Evolutionary conservation across 2,797 vertebrate genomes (phyloP), one percentile per base, ranked within the genome.

Genomic region (Enteromius trimaculatus): DNA sequence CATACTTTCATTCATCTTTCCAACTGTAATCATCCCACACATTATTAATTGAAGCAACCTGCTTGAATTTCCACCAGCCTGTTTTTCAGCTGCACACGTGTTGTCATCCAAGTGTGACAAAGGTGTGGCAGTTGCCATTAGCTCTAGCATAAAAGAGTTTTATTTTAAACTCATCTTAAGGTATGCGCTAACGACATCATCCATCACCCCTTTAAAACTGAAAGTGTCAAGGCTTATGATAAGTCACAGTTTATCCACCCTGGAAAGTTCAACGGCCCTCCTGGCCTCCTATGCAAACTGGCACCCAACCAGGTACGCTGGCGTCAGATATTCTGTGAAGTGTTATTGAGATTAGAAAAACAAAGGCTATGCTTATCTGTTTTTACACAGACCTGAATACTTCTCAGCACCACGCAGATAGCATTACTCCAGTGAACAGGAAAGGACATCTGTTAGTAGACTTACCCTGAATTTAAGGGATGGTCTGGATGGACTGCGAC

Each of bases 331-430:
- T 80, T 80, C 68, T 34, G 37, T 80, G 65, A 80, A 87, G 86
- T 87, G 84, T 65, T 42, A 58, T 58, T 80, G 66, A 75, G 87
- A 82, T 84, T 88, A 86, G 39, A 21, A 74, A 85, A 83, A 77
- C 49, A 81, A 69, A 81, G 82, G 70, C 71, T 65, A 3, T 55
- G 76, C 70, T 82, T 88, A 88, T 88, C 85, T 58, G 69, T 85
- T 66, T 84, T 83, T 53, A 60, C 77, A 78, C 82, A 77, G 87
- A 39, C 72, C 87, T 72, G 71, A 83, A 88, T 85, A 83, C 81
- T 85, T 80, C 31, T 66, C 78, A 75, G 16, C n/a, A 42, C 44
- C 71, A 69, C 23, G 53, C 26, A 78, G 77, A 83, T 71, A 77
- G 66, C 60, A 44, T 51, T 72, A 79, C 60, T 64, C 49, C 71